These are phyloP conservation scores for Zhuqinia jingwanae DNA, from an alignment of 2,888 invertebrate genomes.

Conservation along the genomic window DNA sequence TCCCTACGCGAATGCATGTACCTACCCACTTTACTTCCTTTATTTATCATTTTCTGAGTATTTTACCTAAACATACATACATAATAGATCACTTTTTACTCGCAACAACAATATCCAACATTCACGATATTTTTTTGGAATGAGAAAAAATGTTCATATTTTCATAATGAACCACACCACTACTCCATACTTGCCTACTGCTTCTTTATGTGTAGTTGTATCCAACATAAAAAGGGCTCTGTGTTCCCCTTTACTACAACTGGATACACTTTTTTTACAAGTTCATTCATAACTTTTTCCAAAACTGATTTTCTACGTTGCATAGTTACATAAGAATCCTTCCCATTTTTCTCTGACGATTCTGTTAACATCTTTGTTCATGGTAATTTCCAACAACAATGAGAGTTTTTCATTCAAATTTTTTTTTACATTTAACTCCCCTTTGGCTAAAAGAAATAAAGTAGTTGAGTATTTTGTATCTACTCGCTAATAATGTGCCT, in stretches of 20 bases:
- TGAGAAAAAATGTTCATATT: background rate
- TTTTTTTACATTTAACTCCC: constrained; percentile 22
- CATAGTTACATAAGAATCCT: background rate
- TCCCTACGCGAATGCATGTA: too few species aligned
- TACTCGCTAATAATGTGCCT: constrained; percentile 32
- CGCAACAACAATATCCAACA: too few species aligned
- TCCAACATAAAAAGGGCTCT: constrained; percentile 16
- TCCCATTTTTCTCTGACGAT: constrained; percentile 14
- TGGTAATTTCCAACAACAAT: constrained; percentile 28
- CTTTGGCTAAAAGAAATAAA: constrained; percentile 41
- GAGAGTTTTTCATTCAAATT: constrained; percentile 60
- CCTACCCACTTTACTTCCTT: too few species aligned
- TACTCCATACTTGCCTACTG: background rate
- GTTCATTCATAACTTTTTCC: constrained; percentile 60
- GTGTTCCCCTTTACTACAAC: too few species aligned
- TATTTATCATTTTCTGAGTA: too few species aligned
- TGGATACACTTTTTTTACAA: background rate
- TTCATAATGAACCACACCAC: constrained; percentile 37
- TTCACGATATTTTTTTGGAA: background rate
- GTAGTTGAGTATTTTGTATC: background rate
- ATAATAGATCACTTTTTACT: too few species aligned
- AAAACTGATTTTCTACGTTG: background rate
- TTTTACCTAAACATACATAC: too few species aligned
- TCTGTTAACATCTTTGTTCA: background rate
- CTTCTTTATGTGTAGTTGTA: background rate